These are phyloP conservation scores for Leptinotarsa lineolata DNA, from an alignment of 1,140 invertebrate species.

Conservation along the genomic window DNA sequence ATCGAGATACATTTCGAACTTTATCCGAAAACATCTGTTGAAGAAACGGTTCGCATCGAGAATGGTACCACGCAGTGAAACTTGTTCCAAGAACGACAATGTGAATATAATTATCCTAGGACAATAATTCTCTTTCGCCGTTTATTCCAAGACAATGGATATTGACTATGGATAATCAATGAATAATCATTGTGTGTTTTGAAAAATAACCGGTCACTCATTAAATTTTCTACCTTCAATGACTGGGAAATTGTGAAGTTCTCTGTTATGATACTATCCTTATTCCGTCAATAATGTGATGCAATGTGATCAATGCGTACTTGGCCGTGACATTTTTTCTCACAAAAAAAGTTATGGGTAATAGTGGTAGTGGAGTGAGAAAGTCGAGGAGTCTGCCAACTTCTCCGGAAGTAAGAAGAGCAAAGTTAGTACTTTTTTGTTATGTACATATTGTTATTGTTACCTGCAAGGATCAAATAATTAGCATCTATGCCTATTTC, in stretches of 20 bases:
- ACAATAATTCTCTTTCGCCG: neutral
- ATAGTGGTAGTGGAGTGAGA: slow-evolving; percentile 59
- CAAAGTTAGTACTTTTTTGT: slow-evolving; percentile 35
- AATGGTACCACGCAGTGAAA: neutral
- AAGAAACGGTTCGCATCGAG: too few relatives aligned
- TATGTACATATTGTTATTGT: too few relatives aligned
- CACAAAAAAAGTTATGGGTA: slow-evolving; percentile 59
- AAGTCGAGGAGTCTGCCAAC: slow-evolving; percentile 69
- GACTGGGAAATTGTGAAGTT: too few relatives aligned
- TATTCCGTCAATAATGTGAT: too few relatives aligned
- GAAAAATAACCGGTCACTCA: too few relatives aligned
- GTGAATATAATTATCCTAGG: neutral
- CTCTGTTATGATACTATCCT: too few relatives aligned
- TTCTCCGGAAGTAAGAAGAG: slow-evolving; percentile 68
- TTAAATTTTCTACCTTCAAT: too few relatives aligned
- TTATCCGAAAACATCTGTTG: neutral
- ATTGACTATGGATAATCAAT: slow-evolving; percentile 1
- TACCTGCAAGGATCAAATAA: too few relatives aligned
- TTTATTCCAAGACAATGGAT: neutral
- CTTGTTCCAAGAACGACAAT: neutral
- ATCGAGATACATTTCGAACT: neutral
- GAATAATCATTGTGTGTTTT: neutral
- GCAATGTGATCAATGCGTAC: too few relatives aligned
- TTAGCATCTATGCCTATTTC: too few relatives aligned
- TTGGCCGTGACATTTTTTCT: too few relatives aligned